Percentiles rank a stretch among this genome's conserved stretches.
These are phyloP conservation scores for Paracentrotus lividus DNA, from an alignment of 53 echinoderm and acorn worm species.

Conservation along the genomic window DNA sequence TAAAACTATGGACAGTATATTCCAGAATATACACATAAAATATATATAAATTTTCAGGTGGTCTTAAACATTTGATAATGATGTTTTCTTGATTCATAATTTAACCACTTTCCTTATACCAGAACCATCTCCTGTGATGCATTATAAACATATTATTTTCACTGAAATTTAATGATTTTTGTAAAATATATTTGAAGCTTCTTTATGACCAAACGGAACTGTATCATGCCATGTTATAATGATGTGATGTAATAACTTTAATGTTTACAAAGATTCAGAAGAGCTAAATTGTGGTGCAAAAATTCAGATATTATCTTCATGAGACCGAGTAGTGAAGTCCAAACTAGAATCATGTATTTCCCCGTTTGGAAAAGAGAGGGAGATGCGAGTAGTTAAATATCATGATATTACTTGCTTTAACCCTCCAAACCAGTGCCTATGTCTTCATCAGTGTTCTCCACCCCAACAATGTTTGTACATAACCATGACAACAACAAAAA, in stretches of 20 bases:
- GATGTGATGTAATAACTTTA: too few relatives aligned
- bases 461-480: slow-evolving; percentile 52
- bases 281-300: background rate
- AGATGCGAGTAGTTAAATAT: background rate
- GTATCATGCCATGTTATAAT: too few relatives aligned
- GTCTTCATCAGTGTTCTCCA: slow-evolving; percentile 65
- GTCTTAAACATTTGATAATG: too few relatives aligned
- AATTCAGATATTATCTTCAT: background rate
- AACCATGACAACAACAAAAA: slow-evolving; percentile 53
- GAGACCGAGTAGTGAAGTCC: background rate
- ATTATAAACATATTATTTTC: background rate
- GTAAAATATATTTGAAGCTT: too few relatives aligned
- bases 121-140: background rate
- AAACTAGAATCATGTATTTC: background rate
- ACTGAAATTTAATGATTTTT: too few relatives aligned
- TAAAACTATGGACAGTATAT: too few relatives aligned
- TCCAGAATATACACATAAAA: too few relatives aligned
- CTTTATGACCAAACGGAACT: too few relatives aligned
- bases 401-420: slow-evolving; percentile 5
- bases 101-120: too few relatives aligned
- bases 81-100: too few relatives aligned
- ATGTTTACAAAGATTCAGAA: background rate
- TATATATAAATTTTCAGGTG: too few relatives aligned
- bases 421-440: slow-evolving; percentile 63
- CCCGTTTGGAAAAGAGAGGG: background rate